These are phyloP conservation scores for Zaprionus taronus DNA, from an alignment of 1,140 invertebrate species.

Conservation along the genomic window DNA sequence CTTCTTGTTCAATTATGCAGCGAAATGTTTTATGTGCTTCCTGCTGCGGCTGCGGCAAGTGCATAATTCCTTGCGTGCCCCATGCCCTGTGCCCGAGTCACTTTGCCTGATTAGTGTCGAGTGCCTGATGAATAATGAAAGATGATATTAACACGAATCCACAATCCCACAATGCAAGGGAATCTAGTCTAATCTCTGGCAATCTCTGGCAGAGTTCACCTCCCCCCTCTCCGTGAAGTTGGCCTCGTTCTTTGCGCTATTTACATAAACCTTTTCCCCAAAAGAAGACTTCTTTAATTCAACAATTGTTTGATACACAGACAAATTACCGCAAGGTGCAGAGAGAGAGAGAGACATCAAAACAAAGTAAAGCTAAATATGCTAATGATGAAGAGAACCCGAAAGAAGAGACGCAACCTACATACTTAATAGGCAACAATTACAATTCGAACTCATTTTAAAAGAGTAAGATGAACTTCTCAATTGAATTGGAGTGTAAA, in stretches of 20 bases:
- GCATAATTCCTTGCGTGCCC: constrained; percentile 59
- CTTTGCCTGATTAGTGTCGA: constrained; percentile 78
- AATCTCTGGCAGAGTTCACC: constrained; percentile 9
- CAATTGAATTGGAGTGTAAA: background rate
- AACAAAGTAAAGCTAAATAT: constrained; percentile 28
- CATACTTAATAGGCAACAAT: constrained; percentile 60
- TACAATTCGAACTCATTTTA: background rate
- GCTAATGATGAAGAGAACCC: constrained; percentile 35
- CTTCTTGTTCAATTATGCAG: constrained; percentile 73
- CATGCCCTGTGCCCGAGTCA: constrained; percentile 40
- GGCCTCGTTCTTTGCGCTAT: constrained; percentile 31
- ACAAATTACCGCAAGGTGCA: constrained; percentile 57
- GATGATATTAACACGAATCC: constrained; percentile 52
- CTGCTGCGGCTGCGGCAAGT: constrained; percentile 30
- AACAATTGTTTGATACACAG: constrained; percentile 67
- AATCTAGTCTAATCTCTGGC: background rate
- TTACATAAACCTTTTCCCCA: constrained; percentile 60
- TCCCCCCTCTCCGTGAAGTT: background rate
- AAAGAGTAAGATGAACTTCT: constrained; percentile 11
- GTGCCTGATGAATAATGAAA: constrained; percentile 74
- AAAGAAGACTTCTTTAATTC: constrained; percentile 22
- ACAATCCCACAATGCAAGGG: constrained; percentile 22
- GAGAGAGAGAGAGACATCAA: background rate
- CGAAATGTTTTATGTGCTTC: constrained; percentile 72
- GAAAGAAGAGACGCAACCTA: constrained; percentile 41